Conservation (phyloP, 2,113 vertebrate species). For the Dermatemys mawii region DNA sequence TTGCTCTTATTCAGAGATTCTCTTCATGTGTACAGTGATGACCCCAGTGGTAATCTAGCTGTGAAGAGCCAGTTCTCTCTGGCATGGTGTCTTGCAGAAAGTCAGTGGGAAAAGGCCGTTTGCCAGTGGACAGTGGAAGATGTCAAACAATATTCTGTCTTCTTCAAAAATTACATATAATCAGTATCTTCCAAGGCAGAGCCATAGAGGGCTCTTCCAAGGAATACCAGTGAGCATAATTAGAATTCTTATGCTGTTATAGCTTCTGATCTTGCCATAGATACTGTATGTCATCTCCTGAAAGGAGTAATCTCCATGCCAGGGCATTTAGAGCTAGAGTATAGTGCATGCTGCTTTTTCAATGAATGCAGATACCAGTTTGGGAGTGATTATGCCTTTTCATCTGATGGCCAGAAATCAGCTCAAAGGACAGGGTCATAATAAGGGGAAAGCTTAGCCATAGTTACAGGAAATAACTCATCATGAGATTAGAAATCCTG, state of each 20-base stretch:
- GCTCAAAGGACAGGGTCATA: neutral
- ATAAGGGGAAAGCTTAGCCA: neutral
- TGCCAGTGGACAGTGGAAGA: neutral
- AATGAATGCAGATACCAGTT: accelerated
- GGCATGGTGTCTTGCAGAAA: neutral
- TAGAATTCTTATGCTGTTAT: neutral
- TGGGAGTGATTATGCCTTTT: neutral
- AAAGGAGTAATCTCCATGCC: neutral
- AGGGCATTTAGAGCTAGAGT: neutral
- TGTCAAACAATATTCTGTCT: neutral
- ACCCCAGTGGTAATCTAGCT: neutral
- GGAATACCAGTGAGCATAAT: neutral
- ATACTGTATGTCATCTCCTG: accelerated
- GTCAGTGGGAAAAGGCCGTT: neutral
- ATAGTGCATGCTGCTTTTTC: neutral
- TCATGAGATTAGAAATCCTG: too few species aligned
- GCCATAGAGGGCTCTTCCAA: neutral
- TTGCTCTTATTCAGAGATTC: accelerated
- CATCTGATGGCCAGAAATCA: accelerated
- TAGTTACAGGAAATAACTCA: neutral
- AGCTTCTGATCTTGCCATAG: neutral
- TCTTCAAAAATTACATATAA: neutral
- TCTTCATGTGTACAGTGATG: accelerated
- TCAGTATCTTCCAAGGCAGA: neutral
- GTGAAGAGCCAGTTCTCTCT: neutral